These are phyloP conservation scores for Menidia menidia DNA, from an alignment of 2,797 vertebrate genomes.

Conservation along the genomic window DNA sequence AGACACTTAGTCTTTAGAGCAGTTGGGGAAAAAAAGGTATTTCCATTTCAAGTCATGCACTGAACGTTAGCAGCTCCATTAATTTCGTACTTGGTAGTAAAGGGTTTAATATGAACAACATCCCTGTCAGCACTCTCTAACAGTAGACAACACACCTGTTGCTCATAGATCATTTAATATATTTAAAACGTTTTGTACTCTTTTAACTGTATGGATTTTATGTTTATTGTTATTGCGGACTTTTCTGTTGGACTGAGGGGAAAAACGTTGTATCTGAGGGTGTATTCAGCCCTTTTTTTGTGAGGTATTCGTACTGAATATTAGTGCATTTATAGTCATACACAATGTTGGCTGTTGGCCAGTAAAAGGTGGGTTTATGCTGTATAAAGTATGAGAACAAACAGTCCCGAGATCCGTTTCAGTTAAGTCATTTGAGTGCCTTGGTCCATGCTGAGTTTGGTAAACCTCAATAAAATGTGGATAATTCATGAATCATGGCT, in stretches of 20 bases:
- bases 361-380: constrained; percentile 44
- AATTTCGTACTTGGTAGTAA: constrained; percentile 53
- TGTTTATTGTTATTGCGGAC: constrained; percentile 64
- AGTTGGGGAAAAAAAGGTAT: constrained; percentile 36
- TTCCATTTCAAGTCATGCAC: constrained; percentile 33
- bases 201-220: constrained; percentile 70
- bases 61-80: constrained; percentile 41
- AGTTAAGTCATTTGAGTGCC: constrained; percentile 68
- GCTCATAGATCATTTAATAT: constrained; percentile 85
- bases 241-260: constrained; percentile 63
- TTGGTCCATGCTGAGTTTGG: constrained; percentile 71
- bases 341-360: constrained; percentile 39
- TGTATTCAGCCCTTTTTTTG: constrained; percentile 57
- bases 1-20: constrained; percentile 32
- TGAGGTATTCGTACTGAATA: constrained; percentile 58
- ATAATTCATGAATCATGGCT: constrained; percentile 49
- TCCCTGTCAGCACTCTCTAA: constrained; percentile 75
- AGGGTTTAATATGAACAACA: constrained; percentile 50
- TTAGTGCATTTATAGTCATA: constrained; percentile 59
- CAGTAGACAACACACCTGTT: constrained; percentile 68
- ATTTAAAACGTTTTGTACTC: constrained; percentile 81
- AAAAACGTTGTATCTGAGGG: constrained; percentile 52
- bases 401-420: constrained; percentile 44
- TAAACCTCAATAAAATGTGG: constrained; percentile 74
- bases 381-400: constrained; percentile 36